Evolutionary conservation across 2,888 invertebrate species (phyloP).

Genomic region (Crossocerus cetratus): DNA sequence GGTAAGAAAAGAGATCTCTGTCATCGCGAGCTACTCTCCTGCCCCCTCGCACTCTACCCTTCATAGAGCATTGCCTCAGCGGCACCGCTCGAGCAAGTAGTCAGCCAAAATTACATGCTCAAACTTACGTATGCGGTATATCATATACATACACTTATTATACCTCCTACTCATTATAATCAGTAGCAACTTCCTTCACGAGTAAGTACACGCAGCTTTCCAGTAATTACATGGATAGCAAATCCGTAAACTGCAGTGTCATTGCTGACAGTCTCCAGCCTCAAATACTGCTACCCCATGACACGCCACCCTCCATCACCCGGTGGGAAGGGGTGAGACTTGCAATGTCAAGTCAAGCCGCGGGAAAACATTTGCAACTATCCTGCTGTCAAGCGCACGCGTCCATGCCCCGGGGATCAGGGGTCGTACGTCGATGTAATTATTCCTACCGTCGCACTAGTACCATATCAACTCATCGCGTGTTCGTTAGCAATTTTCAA

Average conservation of each 20-base stretch:
- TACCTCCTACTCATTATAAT: too few relatives aligned
- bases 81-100: not conserved
- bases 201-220: not conserved
- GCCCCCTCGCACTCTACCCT: constrained; percentile 52
- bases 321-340: not conserved
- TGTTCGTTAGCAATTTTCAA: not conserved
- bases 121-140: too few relatives aligned
- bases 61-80: constrained; percentile 39
- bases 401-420: not conserved
- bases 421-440: not conserved
- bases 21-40: constrained; percentile 56
- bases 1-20: constrained; percentile 55
- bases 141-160: too few relatives aligned
- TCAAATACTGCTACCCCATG: constrained; percentile 46
- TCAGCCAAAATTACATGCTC: too few relatives aligned
- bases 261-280: constrained; percentile 14
- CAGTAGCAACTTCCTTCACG: too few relatives aligned
- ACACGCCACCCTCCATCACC: constrained; percentile 21
- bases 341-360: constrained; percentile 20
- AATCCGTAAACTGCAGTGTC: constrained; percentile 8
- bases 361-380: constrained; percentile 10
- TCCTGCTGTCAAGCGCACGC: constrained; percentile 6
- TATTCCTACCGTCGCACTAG: constrained; percentile 1
- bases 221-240: not conserved
- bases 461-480: not conserved